phyloP scores from a whole-genome alignment of 2,888 invertebrate genomes.

The Agriotes lineatus region DNA sequence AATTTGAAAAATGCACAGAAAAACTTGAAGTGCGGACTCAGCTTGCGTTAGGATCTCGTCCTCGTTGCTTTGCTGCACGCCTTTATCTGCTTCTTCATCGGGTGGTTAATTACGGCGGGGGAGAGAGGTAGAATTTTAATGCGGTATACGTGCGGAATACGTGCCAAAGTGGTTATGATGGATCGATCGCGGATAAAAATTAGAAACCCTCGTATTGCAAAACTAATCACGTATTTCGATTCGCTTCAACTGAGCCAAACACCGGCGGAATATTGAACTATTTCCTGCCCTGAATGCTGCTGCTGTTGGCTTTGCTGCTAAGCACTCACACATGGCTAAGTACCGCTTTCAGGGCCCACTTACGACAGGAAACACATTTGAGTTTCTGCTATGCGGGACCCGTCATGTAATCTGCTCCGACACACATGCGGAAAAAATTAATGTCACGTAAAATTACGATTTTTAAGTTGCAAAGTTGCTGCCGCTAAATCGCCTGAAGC shows the following conservation, averaged over 20 bases:
- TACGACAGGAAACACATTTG: slow-evolving; percentile 42
- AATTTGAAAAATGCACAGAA: slow-evolving; percentile 10
- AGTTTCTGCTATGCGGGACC: slow-evolving; percentile 39
- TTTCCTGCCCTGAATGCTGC: slow-evolving; percentile 47
- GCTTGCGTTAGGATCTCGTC: not conserved
- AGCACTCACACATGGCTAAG: slow-evolving; percentile 46
- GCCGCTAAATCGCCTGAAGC: no score
- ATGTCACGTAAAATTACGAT: slow-evolving; percentile 32
- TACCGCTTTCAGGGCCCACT: slow-evolving; percentile 42
- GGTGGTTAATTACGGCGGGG: not conserved
- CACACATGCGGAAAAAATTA: slow-evolving; percentile 34
- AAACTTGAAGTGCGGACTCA: slow-evolving; percentile 5
- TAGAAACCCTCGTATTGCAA: slow-evolving; percentile 46
- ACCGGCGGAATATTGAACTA: slow-evolving; percentile 52
- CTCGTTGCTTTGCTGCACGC: no score
- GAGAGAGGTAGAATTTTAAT: slow-evolving; percentile 28
- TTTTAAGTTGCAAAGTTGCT: slow-evolving; percentile 9
- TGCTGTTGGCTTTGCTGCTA: slow-evolving; percentile 39
- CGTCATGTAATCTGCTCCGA: slow-evolving; percentile 31
- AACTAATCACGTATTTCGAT: slow-evolving; percentile 54
- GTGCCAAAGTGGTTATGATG: slow-evolving; percentile 42
- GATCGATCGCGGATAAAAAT: slow-evolving; percentile 46
- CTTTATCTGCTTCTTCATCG: not conserved
- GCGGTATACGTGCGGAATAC: slow-evolving; percentile 31
- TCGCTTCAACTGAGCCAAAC: slow-evolving; percentile 50